Evolutionary conservation across 2,113 vertebrate species (phyloP), one percentile per base, ranked within the genome.

Genomic region (Melanerpes aurifrons): DNA sequence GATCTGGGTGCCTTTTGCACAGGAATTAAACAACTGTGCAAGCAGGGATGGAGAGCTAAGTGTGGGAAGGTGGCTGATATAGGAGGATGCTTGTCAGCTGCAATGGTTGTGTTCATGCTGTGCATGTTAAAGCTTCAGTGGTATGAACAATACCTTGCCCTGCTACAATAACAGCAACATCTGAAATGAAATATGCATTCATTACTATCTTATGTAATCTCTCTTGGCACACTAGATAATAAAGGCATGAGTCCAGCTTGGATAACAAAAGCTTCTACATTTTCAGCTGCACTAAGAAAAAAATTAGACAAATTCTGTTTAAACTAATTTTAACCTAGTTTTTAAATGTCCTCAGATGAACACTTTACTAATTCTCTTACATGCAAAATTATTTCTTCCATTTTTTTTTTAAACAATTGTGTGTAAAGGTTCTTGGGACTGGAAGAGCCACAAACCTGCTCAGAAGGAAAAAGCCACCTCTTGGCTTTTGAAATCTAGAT

Each of bases 251-350:
- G 14, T 91, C 32, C 63, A 82, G 19, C 7, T 57, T 1, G 1
- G 4, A 24, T 26, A 50, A 75, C 16, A 82, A 62, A 43, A 21
- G 1, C 0, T 1, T 3, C 0, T 19, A 3, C 3, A 32, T 45
- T 82, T 73, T 80, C 50, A 67, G 6, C 35, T 77, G 21, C 5
- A 57, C 10, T 73, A 22, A 76, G 86, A 72, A 31, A 4, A 3
- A 84, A 84, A 54, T 6, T 24, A 19, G 12, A 47, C 35, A 82
- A 69, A 87, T 28, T 7, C 69, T 26, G 12, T 63, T 87, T 45
- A 47, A 87, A 74, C 9, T 3, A 9, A 12, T 76, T 79, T 56
- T 47, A 74, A 15, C 4, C 6, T 56, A 14, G 31, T 61, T 90
- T 54, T 58, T 57, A 86, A 63, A 50, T 43, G 13, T 57, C 3